Evolutionary conservation across 2,113 vertebrate species (phyloP).

Genomic region (Mus pahari): DNA sequence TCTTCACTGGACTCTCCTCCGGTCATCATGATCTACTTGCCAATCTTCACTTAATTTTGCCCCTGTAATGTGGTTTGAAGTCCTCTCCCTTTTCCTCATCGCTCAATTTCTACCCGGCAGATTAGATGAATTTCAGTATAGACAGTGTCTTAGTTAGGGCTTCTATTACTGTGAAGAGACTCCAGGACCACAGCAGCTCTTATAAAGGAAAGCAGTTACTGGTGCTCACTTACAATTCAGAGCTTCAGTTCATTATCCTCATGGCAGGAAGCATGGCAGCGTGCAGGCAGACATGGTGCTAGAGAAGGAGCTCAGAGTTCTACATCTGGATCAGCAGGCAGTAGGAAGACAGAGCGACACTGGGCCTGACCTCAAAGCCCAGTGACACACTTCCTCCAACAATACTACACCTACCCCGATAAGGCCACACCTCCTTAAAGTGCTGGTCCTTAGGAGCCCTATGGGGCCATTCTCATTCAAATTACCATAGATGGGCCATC

Average conservation of each 20-base stretch:
- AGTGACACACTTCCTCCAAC: not conserved
- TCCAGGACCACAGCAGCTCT: not conserved
- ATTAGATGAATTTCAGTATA: constrained; percentile 32
- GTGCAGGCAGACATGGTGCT: not conserved
- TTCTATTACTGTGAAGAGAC: not conserved
- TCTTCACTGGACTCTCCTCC: not conserved
- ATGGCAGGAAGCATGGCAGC: not conserved
- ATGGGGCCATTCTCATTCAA: not conserved
- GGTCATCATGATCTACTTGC: not conserved
- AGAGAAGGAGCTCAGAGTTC: not conserved
- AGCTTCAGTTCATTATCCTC: not conserved
- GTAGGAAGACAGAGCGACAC: not conserved
- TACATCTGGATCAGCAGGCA: not conserved
- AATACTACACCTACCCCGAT: not conserved
- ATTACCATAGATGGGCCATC: not conserved
- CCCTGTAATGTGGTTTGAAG: not conserved
- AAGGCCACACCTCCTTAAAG: not conserved
- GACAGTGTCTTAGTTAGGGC: not conserved
- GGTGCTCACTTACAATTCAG: not conserved
- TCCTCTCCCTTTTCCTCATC: constrained; percentile 1
- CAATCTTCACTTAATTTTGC: not conserved
- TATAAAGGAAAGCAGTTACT: not conserved
- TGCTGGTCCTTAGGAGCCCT: not conserved
- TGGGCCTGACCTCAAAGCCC: not conserved
- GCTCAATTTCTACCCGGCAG: constrained; percentile 25